Conservation (phyloP, 2,797 vertebrate genomes). For the Pogonophryne albipinna region DNA sequence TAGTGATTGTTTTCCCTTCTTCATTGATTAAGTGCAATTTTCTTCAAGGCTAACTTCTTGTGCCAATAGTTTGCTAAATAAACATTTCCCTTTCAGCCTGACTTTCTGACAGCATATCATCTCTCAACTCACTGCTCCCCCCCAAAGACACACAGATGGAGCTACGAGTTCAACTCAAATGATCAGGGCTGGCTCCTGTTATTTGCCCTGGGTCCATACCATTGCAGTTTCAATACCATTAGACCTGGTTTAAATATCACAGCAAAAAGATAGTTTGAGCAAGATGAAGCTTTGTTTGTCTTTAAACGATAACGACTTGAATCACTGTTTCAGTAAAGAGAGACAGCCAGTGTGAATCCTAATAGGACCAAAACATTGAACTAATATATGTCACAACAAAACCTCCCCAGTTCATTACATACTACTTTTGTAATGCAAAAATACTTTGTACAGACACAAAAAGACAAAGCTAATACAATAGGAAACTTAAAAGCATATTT, state of each 20-base stretch:
- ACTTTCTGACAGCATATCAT: slow-evolving; percentile 49
- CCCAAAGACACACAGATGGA: slow-evolving; percentile 44
- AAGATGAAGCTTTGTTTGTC: too few species aligned
- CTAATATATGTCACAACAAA: too few species aligned
- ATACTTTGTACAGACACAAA: too few species aligned
- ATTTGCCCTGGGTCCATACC: slow-evolving; percentile 10
- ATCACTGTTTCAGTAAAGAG: too few species aligned
- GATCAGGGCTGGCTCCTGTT: slow-evolving; percentile 20
- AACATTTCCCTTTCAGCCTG: slow-evolving; percentile 41
- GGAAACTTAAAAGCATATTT: too few species aligned
- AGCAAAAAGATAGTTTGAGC: not conserved
- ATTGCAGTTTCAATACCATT: not conserved
- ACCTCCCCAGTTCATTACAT: too few species aligned
- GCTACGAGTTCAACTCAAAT: slow-evolving; percentile 23
- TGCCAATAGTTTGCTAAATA: slow-evolving; percentile 48
- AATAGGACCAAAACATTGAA: too few species aligned
- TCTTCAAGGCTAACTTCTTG: slow-evolving; percentile 36
- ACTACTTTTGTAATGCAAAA: too few species aligned
- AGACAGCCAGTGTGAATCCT: too few species aligned
- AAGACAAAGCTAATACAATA: too few species aligned
- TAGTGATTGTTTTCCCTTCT: slow-evolving; percentile 51
- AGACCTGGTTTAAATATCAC: slow-evolving; percentile 14
- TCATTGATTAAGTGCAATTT: slow-evolving; percentile 52
- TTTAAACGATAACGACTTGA: too few species aligned
- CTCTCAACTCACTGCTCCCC: slow-evolving; percentile 28